Conservation (phyloP, 1,140 invertebrate species). For the Hyles euphorbiae region DNA sequence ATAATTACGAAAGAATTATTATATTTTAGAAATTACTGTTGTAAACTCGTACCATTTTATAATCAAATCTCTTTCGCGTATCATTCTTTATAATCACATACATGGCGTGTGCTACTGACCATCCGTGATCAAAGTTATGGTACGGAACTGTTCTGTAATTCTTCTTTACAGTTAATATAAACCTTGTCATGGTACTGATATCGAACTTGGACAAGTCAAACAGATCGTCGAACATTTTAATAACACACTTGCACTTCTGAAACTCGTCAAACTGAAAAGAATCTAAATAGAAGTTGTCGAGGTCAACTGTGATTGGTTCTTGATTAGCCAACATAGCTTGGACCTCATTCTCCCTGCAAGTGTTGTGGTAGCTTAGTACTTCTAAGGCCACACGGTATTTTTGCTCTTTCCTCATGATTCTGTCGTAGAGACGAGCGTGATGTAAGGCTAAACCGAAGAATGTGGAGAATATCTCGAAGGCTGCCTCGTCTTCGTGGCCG, state of each 20-base stretch:
- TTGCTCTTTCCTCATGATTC: conserved; percentile 88
- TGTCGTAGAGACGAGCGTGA: conserved; percentile 90
- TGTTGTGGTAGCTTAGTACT: conserved; percentile 89
- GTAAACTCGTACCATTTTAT: conserved; percentile 42
- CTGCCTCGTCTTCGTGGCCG: conserved; percentile 85
- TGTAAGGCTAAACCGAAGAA: conserved; percentile 91
- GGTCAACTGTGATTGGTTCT: conserved; percentile 30
- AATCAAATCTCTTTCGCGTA: conserved; percentile 34
- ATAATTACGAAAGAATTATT: background rate
- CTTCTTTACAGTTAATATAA: conserved; percentile 87
- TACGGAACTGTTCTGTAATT: conserved; percentile 89
- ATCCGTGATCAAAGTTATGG: conserved; percentile 92
- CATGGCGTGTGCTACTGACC: conserved; percentile 89
- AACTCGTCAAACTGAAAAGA: conserved; percentile 81
- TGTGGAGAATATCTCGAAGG: conserved; percentile 89
- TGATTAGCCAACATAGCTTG: conserved; percentile 47
- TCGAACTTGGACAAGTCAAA: conserved; percentile 80
- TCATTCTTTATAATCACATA: conserved; percentile 83
- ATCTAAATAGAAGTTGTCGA: conserved; percentile 83
- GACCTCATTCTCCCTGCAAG: conserved; percentile 84
- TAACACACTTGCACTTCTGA: conserved; percentile 81
- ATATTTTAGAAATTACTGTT: background rate
- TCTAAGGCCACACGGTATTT: conserved; percentile 89
- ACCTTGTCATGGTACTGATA: conserved; percentile 79
- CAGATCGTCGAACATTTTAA: conserved; percentile 88